phyloP scores from a whole-genome alignment of 1,140 invertebrate genomes.

The Sinonovacula constricta region DNA sequence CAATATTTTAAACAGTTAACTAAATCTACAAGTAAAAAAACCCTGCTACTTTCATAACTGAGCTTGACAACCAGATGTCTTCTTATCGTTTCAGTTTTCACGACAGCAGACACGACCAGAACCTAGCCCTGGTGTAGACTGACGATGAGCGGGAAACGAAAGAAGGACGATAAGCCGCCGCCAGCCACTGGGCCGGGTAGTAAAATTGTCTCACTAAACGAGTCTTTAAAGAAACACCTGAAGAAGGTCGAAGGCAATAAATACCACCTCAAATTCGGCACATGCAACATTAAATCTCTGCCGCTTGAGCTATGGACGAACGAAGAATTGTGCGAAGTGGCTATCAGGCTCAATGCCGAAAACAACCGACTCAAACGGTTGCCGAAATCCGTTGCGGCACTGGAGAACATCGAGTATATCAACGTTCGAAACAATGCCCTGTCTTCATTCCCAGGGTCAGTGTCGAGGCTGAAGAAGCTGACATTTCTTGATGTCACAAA shows the following conservation, averaged over 20 bases:
- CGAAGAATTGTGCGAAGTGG: constrained; percentile 70
- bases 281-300: constrained; percentile 70
- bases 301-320: constrained; percentile 76
- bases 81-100: neutral
- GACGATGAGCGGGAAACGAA: constrained; percentile 60
- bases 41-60: neutral
- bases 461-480: constrained; percentile 72
- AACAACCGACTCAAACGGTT: constrained; percentile 75
- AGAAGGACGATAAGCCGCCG: constrained; percentile 76
- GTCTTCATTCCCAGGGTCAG: constrained; percentile 68
- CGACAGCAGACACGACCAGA: neutral
- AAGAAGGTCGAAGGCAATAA: constrained; percentile 64
- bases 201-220: constrained; percentile 72
- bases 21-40: no score
- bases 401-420: constrained; percentile 70
- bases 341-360: constrained; percentile 68
- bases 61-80: neutral
- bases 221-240: constrained; percentile 69
- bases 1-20: no score
- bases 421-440: constrained; percentile 73
- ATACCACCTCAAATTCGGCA: constrained; percentile 68
- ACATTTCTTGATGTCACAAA: constrained; percentile 69
- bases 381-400: constrained; percentile 63
- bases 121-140: no score
- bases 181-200: constrained; percentile 76